Evolutionary conservation across 35 echinoderm and acorn worm species (phyloP).

Genomic region (Stichopus chloronotus): DNA sequence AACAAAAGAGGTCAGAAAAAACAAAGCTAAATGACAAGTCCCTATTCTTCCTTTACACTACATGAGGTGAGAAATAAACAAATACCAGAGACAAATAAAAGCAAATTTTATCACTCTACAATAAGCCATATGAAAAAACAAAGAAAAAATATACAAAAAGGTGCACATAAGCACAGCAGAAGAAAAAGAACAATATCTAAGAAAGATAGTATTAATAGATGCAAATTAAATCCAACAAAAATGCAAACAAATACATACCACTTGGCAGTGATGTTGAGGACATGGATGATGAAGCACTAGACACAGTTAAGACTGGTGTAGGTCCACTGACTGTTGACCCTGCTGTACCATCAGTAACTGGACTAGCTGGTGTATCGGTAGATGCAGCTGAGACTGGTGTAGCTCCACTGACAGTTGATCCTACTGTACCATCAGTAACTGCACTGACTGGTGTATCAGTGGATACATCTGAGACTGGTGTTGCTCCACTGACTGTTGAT

Average conservation of each 20-base stretch:
- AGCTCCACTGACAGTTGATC: conserved; percentile 13
- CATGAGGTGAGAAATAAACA: no score
- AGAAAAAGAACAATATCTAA: no score
- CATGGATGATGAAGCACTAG: background rate
- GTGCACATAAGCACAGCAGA: no score
- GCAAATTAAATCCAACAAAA: background rate
- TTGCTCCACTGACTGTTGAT: conserved; percentile 7
- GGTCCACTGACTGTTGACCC: conserved; percentile 34
- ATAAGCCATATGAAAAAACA: no score
- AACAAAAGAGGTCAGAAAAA: no score
- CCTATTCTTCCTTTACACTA: no score
- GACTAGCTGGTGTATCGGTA: no score
- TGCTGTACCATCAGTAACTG: background rate
- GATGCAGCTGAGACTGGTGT: conserved; percentile 10
- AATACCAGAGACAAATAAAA: no score
- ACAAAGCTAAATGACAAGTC: no score
- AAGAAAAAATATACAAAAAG: no score
- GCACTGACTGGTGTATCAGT: background rate
- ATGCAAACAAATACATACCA: background rate
- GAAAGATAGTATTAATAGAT: no score
- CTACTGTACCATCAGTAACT: background rate
- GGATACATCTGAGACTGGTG: background rate
- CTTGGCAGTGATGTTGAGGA: background rate
- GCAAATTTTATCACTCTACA: no score
- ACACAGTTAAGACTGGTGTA: background rate